phyloP scores from a whole-genome alignment of 2,888 invertebrate species.

The Lucinisca nassula region DNA sequence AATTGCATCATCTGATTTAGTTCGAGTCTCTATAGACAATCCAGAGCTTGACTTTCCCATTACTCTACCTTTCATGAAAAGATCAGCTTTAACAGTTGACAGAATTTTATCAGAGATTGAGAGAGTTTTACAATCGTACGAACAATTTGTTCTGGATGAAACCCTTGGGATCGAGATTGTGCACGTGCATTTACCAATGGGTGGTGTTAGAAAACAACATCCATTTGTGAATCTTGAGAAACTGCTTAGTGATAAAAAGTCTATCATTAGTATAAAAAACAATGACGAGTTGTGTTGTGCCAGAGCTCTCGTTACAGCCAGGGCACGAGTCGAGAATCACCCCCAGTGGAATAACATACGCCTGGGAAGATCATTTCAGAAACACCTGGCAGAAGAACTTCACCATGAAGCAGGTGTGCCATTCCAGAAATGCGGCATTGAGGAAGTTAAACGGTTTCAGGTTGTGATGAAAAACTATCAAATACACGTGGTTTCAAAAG shows the following conservation, averaged over 20 bases:
- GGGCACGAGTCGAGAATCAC: not conserved
- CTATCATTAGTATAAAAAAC: not conserved
- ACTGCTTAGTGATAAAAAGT: not conserved
- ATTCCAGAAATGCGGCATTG: not conserved
- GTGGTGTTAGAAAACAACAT: not conserved
- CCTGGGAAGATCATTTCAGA: not conserved
- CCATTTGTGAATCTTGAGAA: not conserved
- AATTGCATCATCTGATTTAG: not conserved
- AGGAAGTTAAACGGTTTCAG: not conserved
- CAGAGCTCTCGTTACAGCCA: constrained; percentile 9
- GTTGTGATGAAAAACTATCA: not conserved
- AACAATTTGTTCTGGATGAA: not conserved
- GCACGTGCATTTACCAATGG: not conserved
- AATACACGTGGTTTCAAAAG: not conserved
- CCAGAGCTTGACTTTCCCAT: constrained; percentile 18
- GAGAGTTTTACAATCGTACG: constrained; percentile 14
- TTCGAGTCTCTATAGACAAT: not conserved
- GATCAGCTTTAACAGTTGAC: not conserved
- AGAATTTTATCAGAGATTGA: constrained; percentile 8
- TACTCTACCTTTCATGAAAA: not conserved
- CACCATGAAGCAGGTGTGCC: not conserved
- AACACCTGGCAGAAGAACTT: not conserved
- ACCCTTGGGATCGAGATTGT: not conserved
- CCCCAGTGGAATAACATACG: constrained; percentile 1
- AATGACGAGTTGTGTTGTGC: constrained; percentile 10